phyloP scores from a whole-genome alignment of 2,113 vertebrate genomes.

The Apaloderma vittatum region DNA sequence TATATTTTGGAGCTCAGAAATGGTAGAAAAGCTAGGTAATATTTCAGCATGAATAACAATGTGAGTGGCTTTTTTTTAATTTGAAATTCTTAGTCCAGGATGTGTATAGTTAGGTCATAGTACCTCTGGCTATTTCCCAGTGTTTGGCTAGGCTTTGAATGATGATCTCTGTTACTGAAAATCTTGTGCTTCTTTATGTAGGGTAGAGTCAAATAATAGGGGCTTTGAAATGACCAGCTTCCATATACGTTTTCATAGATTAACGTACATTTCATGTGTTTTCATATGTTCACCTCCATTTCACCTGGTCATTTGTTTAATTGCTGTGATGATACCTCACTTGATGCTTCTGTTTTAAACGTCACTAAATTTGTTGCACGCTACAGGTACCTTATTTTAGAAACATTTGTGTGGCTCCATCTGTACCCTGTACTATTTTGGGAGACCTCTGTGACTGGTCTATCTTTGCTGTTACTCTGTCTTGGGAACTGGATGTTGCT shows the following conservation, averaged over 20 bases:
- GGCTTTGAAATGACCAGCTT: not conserved
- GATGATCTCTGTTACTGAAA: not conserved
- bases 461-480: not conserved
- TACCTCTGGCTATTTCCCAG: not conserved
- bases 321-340: not conserved
- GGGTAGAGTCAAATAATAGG: not conserved
- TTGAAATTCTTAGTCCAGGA: constrained; percentile 27
- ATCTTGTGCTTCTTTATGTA: not conserved
- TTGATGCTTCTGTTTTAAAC: not conserved
- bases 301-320: not conserved
- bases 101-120: constrained; percentile 25
- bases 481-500: not conserved
- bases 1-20: constrained; percentile 43
- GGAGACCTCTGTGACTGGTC: not conserved
- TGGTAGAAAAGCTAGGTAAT: not conserved
- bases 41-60: constrained; percentile 42
- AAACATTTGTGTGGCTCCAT: not conserved
- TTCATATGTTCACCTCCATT: not conserved
- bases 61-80: not conserved
- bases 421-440: not conserved
- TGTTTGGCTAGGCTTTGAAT: constrained; percentile 10
- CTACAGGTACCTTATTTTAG: not conserved
- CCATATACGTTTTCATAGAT: not conserved
- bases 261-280: not conserved
- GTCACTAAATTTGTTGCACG: not conserved